Conservation (phyloP, 2,888 invertebrate genomes). For the Agrochola lota region DNA sequence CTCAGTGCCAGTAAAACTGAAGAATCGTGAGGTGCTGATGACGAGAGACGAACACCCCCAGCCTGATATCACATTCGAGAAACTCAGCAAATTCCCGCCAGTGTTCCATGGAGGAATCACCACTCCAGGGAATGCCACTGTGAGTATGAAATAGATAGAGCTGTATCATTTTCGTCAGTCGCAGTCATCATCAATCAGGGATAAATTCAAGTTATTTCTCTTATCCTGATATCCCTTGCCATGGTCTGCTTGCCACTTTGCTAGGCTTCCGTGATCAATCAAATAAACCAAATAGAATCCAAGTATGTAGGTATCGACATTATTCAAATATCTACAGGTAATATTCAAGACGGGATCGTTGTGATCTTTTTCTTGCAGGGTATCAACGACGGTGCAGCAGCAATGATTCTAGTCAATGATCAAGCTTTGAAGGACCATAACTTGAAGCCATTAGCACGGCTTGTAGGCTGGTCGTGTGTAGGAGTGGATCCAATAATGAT, state of each 20-base stretch:
- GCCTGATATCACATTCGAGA: conserved; percentile 21
- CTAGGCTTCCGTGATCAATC: neutral
- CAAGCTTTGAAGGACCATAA: conserved; percentile 93
- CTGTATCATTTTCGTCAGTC: neutral
- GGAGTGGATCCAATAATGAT: conserved; percentile 95
- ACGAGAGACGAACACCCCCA: conserved; percentile 28
- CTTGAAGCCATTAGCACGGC: conserved; percentile 96
- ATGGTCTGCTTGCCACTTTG: neutral
- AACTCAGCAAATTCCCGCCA: conserved; percentile 16
- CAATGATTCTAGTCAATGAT: conserved; percentile 95
- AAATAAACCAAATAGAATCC: neutral
- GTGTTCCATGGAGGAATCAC: conserved; percentile 15
- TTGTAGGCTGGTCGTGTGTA: conserved; percentile 97
- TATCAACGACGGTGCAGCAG: conserved; percentile 28
- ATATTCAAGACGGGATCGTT: neutral
- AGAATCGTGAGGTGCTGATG: conserved; percentile 23
- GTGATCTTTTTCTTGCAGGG: conserved; percentile 8
- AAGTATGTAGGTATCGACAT: neutral
- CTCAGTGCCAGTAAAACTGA: conserved; percentile 19
- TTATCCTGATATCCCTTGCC: neutral
- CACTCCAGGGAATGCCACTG: conserved; percentile 31
- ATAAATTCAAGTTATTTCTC: neutral
- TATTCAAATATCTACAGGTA: neutral
- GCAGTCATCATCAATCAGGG: neutral
- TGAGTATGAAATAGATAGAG: conserved; percentile 17